Percentiles rank a stretch among this genome's conserved stretches.
Evolutionary conservation across 2,113 vertebrate species (phyloP).

Genomic region (Andinoacara biseriatus): DNA sequence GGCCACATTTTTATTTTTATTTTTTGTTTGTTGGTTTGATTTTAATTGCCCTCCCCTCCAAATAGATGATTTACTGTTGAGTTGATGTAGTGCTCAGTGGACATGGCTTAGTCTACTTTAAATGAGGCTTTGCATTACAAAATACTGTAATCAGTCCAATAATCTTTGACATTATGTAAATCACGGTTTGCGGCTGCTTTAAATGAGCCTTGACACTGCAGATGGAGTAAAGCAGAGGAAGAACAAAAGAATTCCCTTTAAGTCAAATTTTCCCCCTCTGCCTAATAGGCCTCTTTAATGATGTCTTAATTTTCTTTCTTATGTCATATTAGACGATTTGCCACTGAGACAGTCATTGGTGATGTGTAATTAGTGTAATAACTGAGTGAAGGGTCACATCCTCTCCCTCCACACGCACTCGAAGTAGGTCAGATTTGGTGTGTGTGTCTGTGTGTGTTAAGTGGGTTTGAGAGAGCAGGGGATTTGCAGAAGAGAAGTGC

Average conservation of each 20-base stretch:
- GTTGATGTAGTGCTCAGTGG: conserved; percentile 17
- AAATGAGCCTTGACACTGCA: conserved; percentile 27
- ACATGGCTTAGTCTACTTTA: conserved; percentile 33
- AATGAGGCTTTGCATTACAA: conserved; percentile 54
- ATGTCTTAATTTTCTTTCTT: conserved; percentile 63
- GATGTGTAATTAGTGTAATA: conserved; percentile 77
- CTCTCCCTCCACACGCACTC: conserved; percentile 33
- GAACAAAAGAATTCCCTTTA: conserved; percentile 6
- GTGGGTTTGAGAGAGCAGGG: conserved; percentile 38
- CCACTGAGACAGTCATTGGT: conserved; percentile 30
- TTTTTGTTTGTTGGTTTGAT: conserved; percentile 9
- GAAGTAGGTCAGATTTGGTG: conserved; percentile 67
- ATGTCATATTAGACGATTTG: conserved; percentile 60
- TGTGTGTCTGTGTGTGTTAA: conserved; percentile 37
- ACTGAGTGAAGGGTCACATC: conserved; percentile 68
- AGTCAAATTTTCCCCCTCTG: conserved; percentile 10
- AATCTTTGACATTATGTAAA: conserved; percentile 42
- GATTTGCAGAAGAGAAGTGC: conserved; percentile 45
- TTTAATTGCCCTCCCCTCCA: conserved; percentile 24
- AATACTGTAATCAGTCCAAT: conserved; percentile 41
- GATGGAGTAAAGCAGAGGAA: not conserved
- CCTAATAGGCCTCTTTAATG: conserved; percentile 14
- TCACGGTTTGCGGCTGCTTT: conserved; percentile 25
- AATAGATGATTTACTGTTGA: conserved; percentile 33
- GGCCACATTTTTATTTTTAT: not conserved